Percentiles rank a stretch among this genome's conserved stretches.
Conservation (phyloP, 2,888 invertebrate species). For the Proisotoma minuta region DNA sequence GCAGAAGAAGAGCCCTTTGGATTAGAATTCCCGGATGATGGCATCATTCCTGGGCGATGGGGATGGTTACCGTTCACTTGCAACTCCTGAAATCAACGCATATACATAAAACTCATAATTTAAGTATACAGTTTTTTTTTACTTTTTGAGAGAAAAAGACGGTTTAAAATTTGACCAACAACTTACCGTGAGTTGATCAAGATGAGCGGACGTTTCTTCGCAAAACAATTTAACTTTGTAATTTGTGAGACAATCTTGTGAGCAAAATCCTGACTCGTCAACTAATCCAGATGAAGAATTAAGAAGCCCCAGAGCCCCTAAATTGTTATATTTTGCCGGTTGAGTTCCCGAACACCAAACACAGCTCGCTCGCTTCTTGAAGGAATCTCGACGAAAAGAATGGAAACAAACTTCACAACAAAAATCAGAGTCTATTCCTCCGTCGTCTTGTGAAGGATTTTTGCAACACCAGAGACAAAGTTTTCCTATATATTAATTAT, state of each 20-base stretch:
- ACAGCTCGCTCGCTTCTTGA: slow-evolving; percentile 38
- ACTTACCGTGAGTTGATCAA: slow-evolving; percentile 27
- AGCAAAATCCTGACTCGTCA: slow-evolving; percentile 41
- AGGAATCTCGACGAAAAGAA: slow-evolving; percentile 34
- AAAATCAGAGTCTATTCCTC: slow-evolving; percentile 31
- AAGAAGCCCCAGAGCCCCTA: slow-evolving; percentile 3
- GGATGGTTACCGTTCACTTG: not conserved
- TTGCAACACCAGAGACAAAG: slow-evolving; percentile 38
- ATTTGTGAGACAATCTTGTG: slow-evolving; percentile 35
- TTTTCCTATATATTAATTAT: too few species aligned
- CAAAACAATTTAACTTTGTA: slow-evolving; percentile 40
- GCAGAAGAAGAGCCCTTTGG: too few species aligned
- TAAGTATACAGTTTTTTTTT: not conserved
- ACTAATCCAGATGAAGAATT: not conserved
- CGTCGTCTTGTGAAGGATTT: slow-evolving; percentile 6
- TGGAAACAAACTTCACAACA: slow-evolving; percentile 41
- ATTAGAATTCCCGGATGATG: too few species aligned
- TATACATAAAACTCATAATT: not conserved
- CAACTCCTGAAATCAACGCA: not conserved
- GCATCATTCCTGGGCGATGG: too few species aligned
- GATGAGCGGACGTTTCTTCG: slow-evolving; percentile 40
- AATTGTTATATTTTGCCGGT: not conserved
- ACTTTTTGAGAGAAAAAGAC: too few species aligned
- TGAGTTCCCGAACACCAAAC: slow-evolving; percentile 30
- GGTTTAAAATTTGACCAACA: too few species aligned